phyloP scores from a whole-genome alignment of 2,113 vertebrate species.

The Antechinus flavipes region DNA sequence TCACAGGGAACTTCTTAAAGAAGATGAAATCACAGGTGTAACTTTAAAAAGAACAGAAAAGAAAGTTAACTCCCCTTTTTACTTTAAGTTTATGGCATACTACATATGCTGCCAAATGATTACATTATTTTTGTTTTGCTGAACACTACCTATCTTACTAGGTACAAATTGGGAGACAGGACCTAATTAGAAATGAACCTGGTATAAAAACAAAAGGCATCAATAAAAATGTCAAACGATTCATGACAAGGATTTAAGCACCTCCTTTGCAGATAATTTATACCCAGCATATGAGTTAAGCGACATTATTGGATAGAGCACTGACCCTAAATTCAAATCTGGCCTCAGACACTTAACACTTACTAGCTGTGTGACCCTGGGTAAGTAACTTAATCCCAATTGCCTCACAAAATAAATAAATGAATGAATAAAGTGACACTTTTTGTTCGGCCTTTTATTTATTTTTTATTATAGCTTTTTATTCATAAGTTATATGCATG shows the following conservation, averaged over 20 bases:
- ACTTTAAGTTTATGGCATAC: not conserved
- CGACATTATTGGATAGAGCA: not conserved
- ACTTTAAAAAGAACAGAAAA: not conserved
- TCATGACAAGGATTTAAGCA: not conserved
- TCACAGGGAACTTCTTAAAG: not conserved
- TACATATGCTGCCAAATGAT: not conserved
- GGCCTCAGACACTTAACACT: too few species aligned
- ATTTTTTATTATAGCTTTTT: too few species aligned
- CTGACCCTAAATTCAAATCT: too few species aligned
- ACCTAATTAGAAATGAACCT: not conserved
- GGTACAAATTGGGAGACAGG: not conserved
- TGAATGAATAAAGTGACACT: too few species aligned
- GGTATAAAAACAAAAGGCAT: not conserved
- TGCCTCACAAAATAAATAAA: too few species aligned
- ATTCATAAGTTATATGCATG: too few species aligned
- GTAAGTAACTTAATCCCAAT: too few species aligned
- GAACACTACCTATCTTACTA: not conserved
- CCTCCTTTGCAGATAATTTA: not conserved
- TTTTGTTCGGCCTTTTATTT: too few species aligned
- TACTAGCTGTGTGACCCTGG: too few species aligned
- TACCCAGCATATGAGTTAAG: not conserved
- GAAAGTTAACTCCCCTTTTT: not conserved
- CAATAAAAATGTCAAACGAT: not conserved
- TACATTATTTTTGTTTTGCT: not conserved
- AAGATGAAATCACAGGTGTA: not conserved